Evolutionary conservation across 2,888 invertebrate genomes (phyloP), one percentile per base, ranked within the genome.

Genomic region (Stenurella melanura): DNA sequence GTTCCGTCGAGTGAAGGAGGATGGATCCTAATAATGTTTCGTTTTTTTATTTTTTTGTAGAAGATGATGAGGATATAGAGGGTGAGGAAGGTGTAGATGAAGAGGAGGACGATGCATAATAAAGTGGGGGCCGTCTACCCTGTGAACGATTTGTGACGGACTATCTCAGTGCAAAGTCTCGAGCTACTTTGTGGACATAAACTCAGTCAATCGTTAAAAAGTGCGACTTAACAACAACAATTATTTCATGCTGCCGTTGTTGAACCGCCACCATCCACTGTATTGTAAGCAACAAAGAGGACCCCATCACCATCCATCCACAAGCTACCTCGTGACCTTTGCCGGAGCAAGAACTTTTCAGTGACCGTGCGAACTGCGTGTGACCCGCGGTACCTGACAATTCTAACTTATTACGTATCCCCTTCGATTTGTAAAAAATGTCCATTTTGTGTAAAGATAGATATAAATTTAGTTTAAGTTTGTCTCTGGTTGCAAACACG

Each of bases 381-480:
- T 83, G 84, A 85, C 82, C 83, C 85, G 87, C 87, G 87, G 87
- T 86, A 87, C 86, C 87, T 87, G 87, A 87, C 86, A 84, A 82
- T 85, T 86, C 85, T 87, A 87, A 87, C 87, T 87, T 87, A 89
- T 89, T 89, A 88, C 89, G 89, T 89, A 89, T 85, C 87, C 88
- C 88, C 88, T 89, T 89, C 88, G 87, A 89, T 88, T 89, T 90
- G 89, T 89, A 89, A 89, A 90, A 88, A 89, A 89, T 89, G 90
- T 90, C 90, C 90, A 90, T 89, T 90, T 89, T 89, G 88, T 90
- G 90, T 90, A 90, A 90, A 90, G 87, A 89, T 90, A 90, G 89
- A 87, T 89, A 88, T 89, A 89, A 89, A 89, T 88, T 89, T 89
- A 89, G 89, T 87, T 88, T 89, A 89, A 89, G 89, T 89, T 88